These are phyloP conservation scores for Suncus etruscus DNA, from an alignment of 2,113 vertebrate genomes.

Conservation along the genomic window DNA sequence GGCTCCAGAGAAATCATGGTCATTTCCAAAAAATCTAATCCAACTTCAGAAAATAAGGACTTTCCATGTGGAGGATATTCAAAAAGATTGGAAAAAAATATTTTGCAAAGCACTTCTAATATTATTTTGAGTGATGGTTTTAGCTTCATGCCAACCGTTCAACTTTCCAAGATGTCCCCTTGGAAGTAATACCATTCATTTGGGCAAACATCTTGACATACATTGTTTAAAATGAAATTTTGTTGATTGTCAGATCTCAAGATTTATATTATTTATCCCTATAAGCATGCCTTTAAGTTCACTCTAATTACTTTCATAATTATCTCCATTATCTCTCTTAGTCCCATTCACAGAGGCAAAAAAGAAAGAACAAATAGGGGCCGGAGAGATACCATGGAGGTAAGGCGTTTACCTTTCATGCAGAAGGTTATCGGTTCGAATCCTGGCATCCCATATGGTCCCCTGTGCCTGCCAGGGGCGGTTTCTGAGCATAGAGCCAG, in stretches of 20 bases:
- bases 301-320: neutral
- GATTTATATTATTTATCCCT: neutral
- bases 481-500: too few species aligned
- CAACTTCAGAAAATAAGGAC: constrained; percentile 56
- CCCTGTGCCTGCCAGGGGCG: too few species aligned
- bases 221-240: constrained; percentile 20
- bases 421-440: too few species aligned
- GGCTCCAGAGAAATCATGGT: constrained; percentile 37
- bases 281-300: too few species aligned
- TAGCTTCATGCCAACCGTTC: neutral
- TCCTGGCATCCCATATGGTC: too few species aligned
- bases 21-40: constrained; percentile 59
- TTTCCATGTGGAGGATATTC: constrained; percentile 31
- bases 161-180: neutral
- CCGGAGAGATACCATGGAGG: too few species aligned
- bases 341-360: neutral
- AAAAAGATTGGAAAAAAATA: constrained; percentile 53
- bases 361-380: constrained; percentile 19
- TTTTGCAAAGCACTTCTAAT: constrained; percentile 37
- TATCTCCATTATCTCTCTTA: neutral
- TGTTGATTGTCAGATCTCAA: neutral
- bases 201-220: neutral
- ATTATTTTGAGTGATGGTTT: constrained; percentile 29
- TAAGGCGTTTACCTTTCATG: too few species aligned
- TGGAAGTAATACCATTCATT: constrained; percentile 1